phyloP scores from a whole-genome alignment of 2,113 vertebrate genomes.

The Thryonomys swinderianus region DNA sequence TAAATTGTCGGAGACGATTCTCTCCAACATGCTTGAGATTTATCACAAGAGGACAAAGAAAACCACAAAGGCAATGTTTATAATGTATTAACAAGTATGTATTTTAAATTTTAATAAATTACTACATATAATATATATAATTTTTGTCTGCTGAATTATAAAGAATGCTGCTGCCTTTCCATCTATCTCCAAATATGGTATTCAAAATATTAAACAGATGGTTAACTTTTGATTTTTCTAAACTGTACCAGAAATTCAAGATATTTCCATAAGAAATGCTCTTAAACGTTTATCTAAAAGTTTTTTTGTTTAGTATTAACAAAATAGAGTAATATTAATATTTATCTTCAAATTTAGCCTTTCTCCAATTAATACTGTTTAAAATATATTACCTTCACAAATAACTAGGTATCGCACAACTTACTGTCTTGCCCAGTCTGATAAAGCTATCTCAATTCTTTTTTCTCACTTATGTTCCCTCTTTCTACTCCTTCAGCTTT shows the following conservation, averaged over 20 bases:
- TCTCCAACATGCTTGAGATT: neutral
- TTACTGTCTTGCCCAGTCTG: neutral
- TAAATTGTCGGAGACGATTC: neutral
- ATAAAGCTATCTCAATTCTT: neutral
- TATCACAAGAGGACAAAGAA: neutral
- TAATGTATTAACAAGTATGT: neutral
- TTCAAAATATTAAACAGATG: neutral
- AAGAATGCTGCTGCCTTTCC: neutral
- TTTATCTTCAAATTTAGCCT: neutral
- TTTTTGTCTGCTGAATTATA: neutral
- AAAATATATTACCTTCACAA: slow-evolving; percentile 12
- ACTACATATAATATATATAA: neutral
- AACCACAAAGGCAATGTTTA: neutral
- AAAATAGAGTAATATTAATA: neutral
- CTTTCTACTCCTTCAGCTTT: neutral
- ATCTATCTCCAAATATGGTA: neutral
- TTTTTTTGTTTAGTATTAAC: slow-evolving; percentile 8
- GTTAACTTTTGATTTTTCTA: slow-evolving; percentile 22
- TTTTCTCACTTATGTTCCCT: neutral
- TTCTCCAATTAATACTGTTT: neutral
- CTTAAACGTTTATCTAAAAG: neutral
- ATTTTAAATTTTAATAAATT: slow-evolving; percentile 17
- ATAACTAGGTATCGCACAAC: neutral
- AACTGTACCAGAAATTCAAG: neutral
- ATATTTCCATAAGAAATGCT: neutral